Percentiles rank a stretch among this genome's conserved stretches.
These are phyloP conservation scores for Castor canadensis DNA, from an alignment of 2,113 vertebrate genomes.

Conservation along the genomic window DNA sequence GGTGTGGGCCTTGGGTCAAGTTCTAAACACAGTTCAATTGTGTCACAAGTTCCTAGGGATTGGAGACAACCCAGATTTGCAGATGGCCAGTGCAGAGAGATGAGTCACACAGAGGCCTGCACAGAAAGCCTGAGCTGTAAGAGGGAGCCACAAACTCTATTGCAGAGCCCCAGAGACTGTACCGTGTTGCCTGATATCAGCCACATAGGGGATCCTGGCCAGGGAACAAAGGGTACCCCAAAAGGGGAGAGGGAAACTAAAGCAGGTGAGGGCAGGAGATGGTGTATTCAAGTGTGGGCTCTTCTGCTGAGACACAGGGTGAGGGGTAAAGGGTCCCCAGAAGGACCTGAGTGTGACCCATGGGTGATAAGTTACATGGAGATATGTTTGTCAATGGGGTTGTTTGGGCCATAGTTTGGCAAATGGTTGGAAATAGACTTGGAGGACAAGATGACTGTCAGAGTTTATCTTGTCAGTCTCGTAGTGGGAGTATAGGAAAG, in stretches of 20 bases:
- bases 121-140: neutral
- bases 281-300: neutral
- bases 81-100: neutral
- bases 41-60: no score
- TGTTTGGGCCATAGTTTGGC: neutral
- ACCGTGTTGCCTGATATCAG: no score
- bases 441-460: neutral
- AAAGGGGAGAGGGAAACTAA: neutral
- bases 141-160: neutral
- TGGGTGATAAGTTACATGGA: neutral
- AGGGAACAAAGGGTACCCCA: neutral
- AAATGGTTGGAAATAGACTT: neutral
- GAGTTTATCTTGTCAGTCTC: neutral
- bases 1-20: neutral
- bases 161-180: neutral
- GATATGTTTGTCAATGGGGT: neutral
- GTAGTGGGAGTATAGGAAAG: fast-evolving
- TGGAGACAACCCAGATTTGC: neutral
- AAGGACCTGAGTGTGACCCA: neutral
- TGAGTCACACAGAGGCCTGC: neutral
- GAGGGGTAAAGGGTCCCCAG: neutral
- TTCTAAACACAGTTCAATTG: neutral
- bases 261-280: fast-evolving
- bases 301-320: neutral
- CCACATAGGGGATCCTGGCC: neutral